These are phyloP conservation scores for Cricetomys ansorgei DNA, from an alignment of 2,113 vertebrate species.

Conservation along the genomic window DNA sequence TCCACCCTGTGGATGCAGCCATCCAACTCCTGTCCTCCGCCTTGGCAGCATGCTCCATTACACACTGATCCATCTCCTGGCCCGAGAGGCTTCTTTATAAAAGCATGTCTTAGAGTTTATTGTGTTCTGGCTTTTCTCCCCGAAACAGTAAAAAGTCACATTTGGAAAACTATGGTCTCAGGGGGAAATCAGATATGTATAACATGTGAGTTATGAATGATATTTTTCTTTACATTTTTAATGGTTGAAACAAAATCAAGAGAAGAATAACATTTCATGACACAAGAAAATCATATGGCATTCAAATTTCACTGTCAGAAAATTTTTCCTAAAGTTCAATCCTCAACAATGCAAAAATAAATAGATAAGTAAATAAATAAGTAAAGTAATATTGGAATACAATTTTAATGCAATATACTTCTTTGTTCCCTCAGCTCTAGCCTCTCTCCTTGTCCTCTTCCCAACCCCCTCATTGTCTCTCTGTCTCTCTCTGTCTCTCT, in stretches of 20 bases:
- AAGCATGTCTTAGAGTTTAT: neutral
- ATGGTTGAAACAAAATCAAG: conserved; percentile 47
- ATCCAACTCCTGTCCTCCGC: no score
- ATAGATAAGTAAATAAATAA: neutral
- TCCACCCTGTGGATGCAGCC: neutral
- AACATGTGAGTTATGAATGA: neutral
- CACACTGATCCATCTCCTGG: neutral
- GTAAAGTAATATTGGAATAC: neutral
- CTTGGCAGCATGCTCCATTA: neutral
- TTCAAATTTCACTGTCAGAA: conserved; percentile 32
- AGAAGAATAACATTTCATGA: conserved; percentile 31
- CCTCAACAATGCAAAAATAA: neutral
- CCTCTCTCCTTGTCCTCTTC: no score
- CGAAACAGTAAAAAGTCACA: neutral
- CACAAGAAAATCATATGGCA: neutral
- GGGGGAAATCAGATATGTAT: neutral
- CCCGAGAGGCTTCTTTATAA: neutral
- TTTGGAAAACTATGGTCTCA: neutral
- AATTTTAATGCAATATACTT: neutral
- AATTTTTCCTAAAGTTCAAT: neutral
- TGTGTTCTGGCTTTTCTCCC: neutral
- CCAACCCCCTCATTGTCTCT: no score
- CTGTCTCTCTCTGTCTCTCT: neutral
- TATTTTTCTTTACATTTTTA: neutral
- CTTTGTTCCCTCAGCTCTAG: neutral